phyloP scores from a whole-genome alignment of 2,113 vertebrate genomes.

The human region DNA sequence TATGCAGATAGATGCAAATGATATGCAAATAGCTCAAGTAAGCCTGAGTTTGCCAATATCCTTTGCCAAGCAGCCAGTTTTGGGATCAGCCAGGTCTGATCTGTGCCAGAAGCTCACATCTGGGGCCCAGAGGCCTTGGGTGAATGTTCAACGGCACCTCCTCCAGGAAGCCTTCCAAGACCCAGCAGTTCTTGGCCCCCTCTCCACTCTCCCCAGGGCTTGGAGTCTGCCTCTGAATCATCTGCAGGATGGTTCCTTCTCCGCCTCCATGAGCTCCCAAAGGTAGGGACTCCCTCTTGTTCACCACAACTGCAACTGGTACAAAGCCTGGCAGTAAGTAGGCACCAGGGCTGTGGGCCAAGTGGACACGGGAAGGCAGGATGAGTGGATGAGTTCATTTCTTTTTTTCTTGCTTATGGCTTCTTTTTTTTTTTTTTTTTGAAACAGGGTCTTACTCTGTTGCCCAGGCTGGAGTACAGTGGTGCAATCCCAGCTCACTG shows the following conservation, averaged over 20 bases:
- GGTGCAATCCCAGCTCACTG: too few relatives aligned
- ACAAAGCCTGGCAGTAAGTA: not conserved
- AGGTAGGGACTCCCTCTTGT: not conserved
- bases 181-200: not conserved
- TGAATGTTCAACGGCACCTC: not conserved
- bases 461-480: too few relatives aligned
- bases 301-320: not conserved
- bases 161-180: constrained; percentile 36
- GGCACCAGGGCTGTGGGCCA: not conserved
- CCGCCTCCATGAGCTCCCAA: not conserved
- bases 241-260: not conserved
- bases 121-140: constrained; percentile 60
- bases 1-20: constrained; percentile 80
- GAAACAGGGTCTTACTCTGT: too few relatives aligned
- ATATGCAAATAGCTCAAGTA: constrained; percentile 62
- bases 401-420: too few relatives aligned
- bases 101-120: constrained; percentile 75
- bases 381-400: not conserved
- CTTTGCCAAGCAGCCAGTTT: constrained; percentile 71
- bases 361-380: not conserved
- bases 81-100: constrained; percentile 58
- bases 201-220: too few relatives aligned
- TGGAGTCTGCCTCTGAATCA: not conserved
- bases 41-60: constrained; percentile 62
- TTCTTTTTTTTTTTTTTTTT: too few relatives aligned